Base-by-base conservation (phyloP, 2,797 vertebrate genomes). In the Atherinosoma microstoma region DNA sequence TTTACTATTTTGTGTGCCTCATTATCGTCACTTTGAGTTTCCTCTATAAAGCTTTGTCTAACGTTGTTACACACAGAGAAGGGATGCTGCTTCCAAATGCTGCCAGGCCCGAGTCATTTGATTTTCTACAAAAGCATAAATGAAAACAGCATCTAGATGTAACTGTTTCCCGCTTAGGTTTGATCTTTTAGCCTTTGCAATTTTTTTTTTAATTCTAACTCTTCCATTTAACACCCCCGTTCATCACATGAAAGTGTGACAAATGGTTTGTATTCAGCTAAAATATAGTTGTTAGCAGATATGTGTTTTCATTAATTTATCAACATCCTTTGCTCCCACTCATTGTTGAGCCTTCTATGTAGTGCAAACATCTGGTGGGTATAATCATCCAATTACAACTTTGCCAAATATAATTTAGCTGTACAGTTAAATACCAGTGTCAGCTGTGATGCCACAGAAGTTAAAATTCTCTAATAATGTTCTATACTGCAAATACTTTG, bases 21-120 rank as follows among this genome's bases (percentile, higher is more conserved):
- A 83, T 86, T 87, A 83, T 75, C 79, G 68, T 78, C 60, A 75
- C 63, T 84, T 77, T 78, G 45, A 76, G 45, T 73, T 84, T 8
- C 10, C 1, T 65, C 81, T 12, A 32, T 64, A 70, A 77, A 79
- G 22, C 30, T 61, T 18, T 70, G 67, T 76, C 30, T 63, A 38
- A 49, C 3, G 6, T 42, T 77, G 57, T 53, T 64, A 30, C 18
- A 57, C 13, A 67, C 20, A 68, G 0, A 58, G n/a, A 54, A 9
- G 15, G 11, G 22, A 57, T 47, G 42, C 15, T 47, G 30, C 58
- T 4, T 69, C 45, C 67, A 57, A 75, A 64, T 73, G 22, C 53
- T 75, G 66, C 74, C 34, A 59, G 45, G 67, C 15, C 45, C n/a
- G 60, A 77, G n/a, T 53, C 3, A 49, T 73, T 80, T 38, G 3